Evolutionary conservation across 2,888 invertebrate genomes (phyloP), one percentile per base, ranked within the genome.

Genomic region (Cosmorhoe ocellata): DNA sequence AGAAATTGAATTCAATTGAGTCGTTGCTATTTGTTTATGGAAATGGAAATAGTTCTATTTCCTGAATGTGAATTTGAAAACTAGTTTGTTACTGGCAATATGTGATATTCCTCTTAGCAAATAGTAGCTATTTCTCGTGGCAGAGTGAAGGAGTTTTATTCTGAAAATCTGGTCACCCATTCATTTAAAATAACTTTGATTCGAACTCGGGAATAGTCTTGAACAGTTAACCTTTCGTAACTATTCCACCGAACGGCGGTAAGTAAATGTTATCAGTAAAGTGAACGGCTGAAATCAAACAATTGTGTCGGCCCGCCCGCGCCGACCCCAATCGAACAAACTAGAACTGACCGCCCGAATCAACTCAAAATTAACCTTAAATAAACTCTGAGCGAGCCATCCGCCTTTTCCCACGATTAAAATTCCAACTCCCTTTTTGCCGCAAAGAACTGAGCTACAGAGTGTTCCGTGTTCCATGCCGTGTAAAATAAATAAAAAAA

Each of bases 321-420:
- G 64, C 65, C 69, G 71, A 67, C 73, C 78, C 63, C 67, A 65
- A 74, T 76, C 62, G 71, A 66, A 64, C 69, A 65, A 77, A 79
- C 81, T 76, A 74, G 66, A 71, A 68, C 78, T 74, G 79, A 75
- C 83, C 79, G 76, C 64, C 71, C 54, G 64, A 74, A 78, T 74
- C 74, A 74, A 76, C 71, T 76, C 69, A 59, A 81, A 84, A 84
- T 82, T 72, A 84, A 84, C 83, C 80, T 85, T 85, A 86, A 86
- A 84, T 82, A 87, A 86, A 87, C 84, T 71, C 51, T 56, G 39
- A 50, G 52, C 26, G 27, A 48, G 42, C 47, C 77, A 75, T 59
- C 68, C 67, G 75, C 51, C 63, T 67, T 62, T 77, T 82, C 82
- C 77, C 83, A 82, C 81, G 77, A 56, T 58, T 62, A 54, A 58